Evolutionary conservation across 2,888 invertebrate species (phyloP), one percentile per base, ranked within the genome.

Genomic region (Acronicta psi): DNA sequence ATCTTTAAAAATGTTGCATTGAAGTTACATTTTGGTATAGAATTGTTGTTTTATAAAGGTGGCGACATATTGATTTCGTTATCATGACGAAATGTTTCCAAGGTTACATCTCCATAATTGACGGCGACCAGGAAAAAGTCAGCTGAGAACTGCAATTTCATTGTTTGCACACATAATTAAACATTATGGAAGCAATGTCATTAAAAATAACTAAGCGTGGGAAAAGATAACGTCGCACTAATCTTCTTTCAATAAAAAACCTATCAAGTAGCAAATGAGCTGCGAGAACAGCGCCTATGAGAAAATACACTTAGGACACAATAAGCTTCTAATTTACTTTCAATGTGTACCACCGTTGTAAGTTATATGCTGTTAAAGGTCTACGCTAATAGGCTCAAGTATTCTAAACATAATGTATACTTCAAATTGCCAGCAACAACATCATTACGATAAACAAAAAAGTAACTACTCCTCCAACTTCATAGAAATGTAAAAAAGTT

Each of bases 11-110:
- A 34, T 34, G 6, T 6, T n/a, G n/a, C n/a, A n/a, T n/a, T n/a
- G n/a, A n/a, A n/a, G n/a, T n/a, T n/a, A n/a, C n/a, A n/a, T n/a
- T n/a, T n/a, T n/a, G n/a, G n/a, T n/a, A n/a, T n/a, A n/a, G 8
- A n/a, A 59, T 13, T 29, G n/a, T 45, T 37, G 14, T 50, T 34
- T 29, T 29, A 29, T 10, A 31, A 70, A 75, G 51, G 60, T 62
- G 72, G 57, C 69, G 69, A 73, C 76, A 76, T 77, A 70, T 73
- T 69, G 78, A 80, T 80, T 70, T 62, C 66, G 64, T 69, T 73
- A 70, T 54, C 50, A 57, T 71, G 69, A 69, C 51, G 67, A 68
- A 71, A 72, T 57, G 49, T 43, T 31, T 51, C 40, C 65, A 44
- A 67, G 73, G 77, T 77, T 73, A 66, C 57, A 69, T 77, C 75